Percentiles rank a stretch among this genome's conserved stretches.
Conservation (phyloP, 2,888 invertebrate genomes). For the Tachina grossa region DNA sequence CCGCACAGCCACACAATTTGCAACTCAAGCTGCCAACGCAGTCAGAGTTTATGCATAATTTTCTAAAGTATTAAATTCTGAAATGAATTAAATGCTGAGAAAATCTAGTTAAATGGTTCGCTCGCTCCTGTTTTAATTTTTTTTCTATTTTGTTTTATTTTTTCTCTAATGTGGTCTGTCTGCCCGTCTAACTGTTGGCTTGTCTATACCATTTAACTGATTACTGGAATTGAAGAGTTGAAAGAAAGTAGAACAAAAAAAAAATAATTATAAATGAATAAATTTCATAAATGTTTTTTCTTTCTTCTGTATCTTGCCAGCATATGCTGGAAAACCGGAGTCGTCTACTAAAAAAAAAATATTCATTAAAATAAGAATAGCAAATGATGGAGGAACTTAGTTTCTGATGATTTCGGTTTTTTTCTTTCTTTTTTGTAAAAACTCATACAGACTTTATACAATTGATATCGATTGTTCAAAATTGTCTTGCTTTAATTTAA, state of each 20-base stretch:
- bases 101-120: neutral
- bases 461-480: slow-evolving; percentile 33
- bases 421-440: neutral
- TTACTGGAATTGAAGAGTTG: slow-evolving; percentile 42
- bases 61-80: slow-evolving; percentile 26
- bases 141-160: neutral
- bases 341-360: slow-evolving; percentile 19
- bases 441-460: neutral
- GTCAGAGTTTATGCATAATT: slow-evolving; percentile 41
- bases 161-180: too few relatives aligned
- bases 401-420: neutral
- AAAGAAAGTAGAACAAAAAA: slow-evolving; percentile 36
- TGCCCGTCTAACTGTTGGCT: neutral
- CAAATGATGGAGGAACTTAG: neutral
- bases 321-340: slow-evolving; percentile 21
- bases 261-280: slow-evolving; percentile 58
- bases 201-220: slow-evolving; percentile 52
- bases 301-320: neutral
- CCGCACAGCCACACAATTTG: slow-evolving; percentile 19
- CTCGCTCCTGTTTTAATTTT: neutral
- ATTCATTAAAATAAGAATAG: slow-evolving; percentile 51
- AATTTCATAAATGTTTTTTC: slow-evolving; percentile 28
- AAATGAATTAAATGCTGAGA: slow-evolving; percentile 13
- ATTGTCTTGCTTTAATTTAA: slow-evolving; percentile 35
- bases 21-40: slow-evolving; percentile 29